Conservation (phyloP, 2,888 invertebrate genomes). For the Pandemis cinnamomeana region DNA sequence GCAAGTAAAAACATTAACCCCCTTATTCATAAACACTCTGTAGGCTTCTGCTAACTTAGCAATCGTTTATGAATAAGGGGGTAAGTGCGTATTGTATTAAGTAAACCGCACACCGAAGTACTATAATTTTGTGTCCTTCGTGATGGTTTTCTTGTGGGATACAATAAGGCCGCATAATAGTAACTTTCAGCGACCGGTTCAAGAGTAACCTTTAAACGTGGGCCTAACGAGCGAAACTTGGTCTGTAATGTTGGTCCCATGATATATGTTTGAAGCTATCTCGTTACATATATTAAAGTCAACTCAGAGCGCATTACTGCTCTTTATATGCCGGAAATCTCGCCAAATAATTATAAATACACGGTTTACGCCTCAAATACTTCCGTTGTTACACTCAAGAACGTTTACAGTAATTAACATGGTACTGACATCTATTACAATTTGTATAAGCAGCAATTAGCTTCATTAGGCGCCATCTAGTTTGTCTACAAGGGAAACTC, state of each 20-base stretch:
- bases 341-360: constrained; percentile 9
- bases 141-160: constrained; percentile 18
- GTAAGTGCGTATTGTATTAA: constrained; percentile 11
- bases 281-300: constrained; percentile 35
- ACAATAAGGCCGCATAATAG: constrained; percentile 19
- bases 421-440: constrained; percentile 31
- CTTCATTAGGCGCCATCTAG: constrained; percentile 31
- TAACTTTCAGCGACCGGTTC: constrained; percentile 23
- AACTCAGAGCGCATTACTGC: constrained; percentile 27
- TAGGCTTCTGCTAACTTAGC: too few species aligned
- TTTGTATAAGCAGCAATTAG: constrained; percentile 21
- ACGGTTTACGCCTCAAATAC: constrained; percentile 9
- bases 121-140: constrained; percentile 28
- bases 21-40: too few species aligned
- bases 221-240: constrained; percentile 38
- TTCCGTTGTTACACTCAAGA: constrained; percentile 18
- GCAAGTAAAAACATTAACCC: constrained; percentile 15
- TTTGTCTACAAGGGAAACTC: constrained; percentile 14
- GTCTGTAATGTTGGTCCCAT: constrained; percentile 23
- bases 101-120: constrained; percentile 18
- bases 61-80: too few species aligned
- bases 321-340: constrained; percentile 10
- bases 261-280: constrained; percentile 29
- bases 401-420: constrained; percentile 14
- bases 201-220: constrained; percentile 26